Evolutionary conservation across 2,888 invertebrate genomes (phyloP), one percentile per base, ranked within the genome.

Genomic region (Agrochola lota): DNA sequence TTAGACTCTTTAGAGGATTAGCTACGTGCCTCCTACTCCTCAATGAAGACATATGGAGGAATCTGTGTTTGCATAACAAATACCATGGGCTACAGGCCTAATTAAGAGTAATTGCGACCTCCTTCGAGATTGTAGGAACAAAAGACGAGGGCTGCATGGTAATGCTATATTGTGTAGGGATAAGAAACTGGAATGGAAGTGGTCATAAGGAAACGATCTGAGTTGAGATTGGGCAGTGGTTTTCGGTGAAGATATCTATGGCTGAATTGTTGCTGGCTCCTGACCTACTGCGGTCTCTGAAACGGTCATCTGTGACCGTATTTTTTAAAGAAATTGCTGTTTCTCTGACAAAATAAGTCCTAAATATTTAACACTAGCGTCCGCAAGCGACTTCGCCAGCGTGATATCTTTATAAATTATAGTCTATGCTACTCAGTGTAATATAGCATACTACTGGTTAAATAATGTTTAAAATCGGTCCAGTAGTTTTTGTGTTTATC

Each of bases 31-130:
- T 62, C 17, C 60, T 15, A 46, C 71, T 79, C 75, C 76, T 78
- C 87, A 94, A 94, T 93, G 93, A 94, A 94, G 95, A 94, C 92
- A 88, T 90, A 94, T 94, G 91, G 92, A 81, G 86, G 90, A 90
- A 87, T 91, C 88, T 84, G 86, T 91, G 91, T 93, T 93, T 94
- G 94, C 93, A 94, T 94, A 92, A 92, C 93, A 94, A 94, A 94
- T 91, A 90, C 90, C 87, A 90, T 90, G 81, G 90, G 88, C 91
- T 89, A 90, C 88, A 88, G 85, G 85, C 87, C 90, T 94, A 95
- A 95, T 95, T 94, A 93, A 93, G 94, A 95, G 92, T 95, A 94
- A 95, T 95, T 94, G 94, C 92, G 87, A 88, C 87, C 90, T 91
- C 91, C 91, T 91, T 87, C 76, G 90, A 89, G 90, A 87, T 86